Percentiles rank a stretch among this genome's conserved stretches.
phyloP scores from a whole-genome alignment of 2,888 invertebrate species.

The Scaptomyza reducta region DNA sequence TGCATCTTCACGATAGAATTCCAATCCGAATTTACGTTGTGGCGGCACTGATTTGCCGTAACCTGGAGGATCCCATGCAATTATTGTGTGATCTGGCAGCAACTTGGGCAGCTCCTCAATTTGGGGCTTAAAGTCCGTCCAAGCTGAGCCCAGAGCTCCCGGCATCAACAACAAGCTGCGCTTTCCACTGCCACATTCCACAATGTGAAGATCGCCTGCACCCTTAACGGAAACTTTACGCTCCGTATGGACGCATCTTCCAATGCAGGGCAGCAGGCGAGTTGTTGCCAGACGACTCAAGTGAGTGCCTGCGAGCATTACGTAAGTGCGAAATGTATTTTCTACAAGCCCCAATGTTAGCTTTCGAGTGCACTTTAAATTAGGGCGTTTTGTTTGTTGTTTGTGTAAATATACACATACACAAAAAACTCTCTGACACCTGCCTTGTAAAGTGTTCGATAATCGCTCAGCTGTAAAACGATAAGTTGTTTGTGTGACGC shows the following conservation, averaged over 20 bases:
- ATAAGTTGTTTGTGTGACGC: not conserved
- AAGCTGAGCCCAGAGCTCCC: conserved; percentile 91
- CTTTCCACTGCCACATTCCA: conserved; percentile 85
- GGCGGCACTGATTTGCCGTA: conserved; percentile 94
- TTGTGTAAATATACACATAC: conserved; percentile 39
- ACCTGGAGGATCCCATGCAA: conserved; percentile 94
- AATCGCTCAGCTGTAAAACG: conserved; percentile 36
- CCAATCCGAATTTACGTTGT: conserved; percentile 87
- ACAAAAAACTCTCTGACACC: conserved; percentile 9
- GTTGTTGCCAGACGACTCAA: conserved; percentile 15
- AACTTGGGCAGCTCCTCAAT: conserved; percentile 86
- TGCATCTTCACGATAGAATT: conserved; percentile 92
- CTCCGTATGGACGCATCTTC: conserved; percentile 83
- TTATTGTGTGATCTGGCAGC: conserved; percentile 80
- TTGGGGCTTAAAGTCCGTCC: conserved; percentile 93
- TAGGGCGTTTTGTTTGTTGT: conserved; percentile 22
- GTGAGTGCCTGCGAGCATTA: conserved; percentile 58
- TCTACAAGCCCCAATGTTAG: conserved; percentile 13
- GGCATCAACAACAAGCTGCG: conserved; percentile 89
- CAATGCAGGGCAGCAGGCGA: conserved; percentile 21
- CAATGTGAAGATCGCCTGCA: conserved; percentile 86
- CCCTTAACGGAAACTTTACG: conserved; percentile 87
- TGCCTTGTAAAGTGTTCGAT: conserved; percentile 60
- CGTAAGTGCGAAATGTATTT: conserved; percentile 43
- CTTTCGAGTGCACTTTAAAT: conserved; percentile 52